Evolutionary conservation across 2,888 invertebrate genomes (phyloP).

Genomic region (Zele albiditarsus): DNA sequence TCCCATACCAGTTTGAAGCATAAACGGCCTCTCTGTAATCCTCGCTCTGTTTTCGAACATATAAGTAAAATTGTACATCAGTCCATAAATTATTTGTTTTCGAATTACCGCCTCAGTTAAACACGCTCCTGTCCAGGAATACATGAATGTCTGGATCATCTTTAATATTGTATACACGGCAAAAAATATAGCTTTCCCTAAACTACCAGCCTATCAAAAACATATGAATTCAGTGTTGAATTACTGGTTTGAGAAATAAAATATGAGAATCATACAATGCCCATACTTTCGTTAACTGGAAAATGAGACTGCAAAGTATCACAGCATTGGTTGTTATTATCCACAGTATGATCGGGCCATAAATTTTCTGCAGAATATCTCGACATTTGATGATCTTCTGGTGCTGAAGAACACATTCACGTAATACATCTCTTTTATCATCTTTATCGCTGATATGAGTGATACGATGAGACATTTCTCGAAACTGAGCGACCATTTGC

Average conservation of each 20-base stretch:
- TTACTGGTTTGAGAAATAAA: background rate
- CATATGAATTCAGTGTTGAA: background rate
- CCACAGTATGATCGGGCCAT: slow-evolving; percentile 37
- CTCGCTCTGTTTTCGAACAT: slow-evolving; percentile 5
- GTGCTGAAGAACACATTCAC: slow-evolving; percentile 21
- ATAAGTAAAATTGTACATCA: background rate
- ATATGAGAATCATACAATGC: background rate
- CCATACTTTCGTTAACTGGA: background rate
- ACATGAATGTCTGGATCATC: slow-evolving; percentile 43
- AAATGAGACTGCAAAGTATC: slow-evolving; percentile 10
- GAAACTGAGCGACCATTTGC: slow-evolving; percentile 56
- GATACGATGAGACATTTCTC: slow-evolving; percentile 47
- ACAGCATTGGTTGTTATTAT: slow-evolving; percentile 25
- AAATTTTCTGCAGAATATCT: slow-evolving; percentile 28
- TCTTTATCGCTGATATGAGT: background rate
- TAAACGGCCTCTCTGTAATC: slow-evolving; percentile 12
- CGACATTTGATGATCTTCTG: slow-evolving; percentile 15
- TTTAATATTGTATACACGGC: slow-evolving; percentile 37
- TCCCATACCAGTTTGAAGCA: slow-evolving; percentile 31
- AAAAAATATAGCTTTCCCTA: slow-evolving; percentile 11
- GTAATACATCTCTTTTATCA: background rate
- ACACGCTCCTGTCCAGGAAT: slow-evolving; percentile 44
- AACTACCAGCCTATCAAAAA: slow-evolving; percentile 14
- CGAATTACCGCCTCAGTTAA: slow-evolving; percentile 38
- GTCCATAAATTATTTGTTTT: background rate